phyloP scores from a whole-genome alignment of 2,113 vertebrate genomes.

The Argyrosomus japonicus region DNA sequence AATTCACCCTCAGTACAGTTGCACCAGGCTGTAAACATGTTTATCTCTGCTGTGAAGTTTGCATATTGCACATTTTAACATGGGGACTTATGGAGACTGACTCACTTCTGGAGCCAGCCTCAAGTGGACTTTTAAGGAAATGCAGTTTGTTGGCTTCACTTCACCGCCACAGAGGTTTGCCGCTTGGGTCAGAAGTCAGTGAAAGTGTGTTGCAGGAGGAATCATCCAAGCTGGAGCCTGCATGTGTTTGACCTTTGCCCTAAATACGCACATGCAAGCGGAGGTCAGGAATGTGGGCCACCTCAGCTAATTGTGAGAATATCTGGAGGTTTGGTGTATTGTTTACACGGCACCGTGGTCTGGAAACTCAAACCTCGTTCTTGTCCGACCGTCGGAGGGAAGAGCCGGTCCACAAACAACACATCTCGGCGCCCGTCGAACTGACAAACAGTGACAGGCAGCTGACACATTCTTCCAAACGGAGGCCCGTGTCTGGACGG shows the following conservation, averaged over 20 bases:
- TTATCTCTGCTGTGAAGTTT: too few species aligned
- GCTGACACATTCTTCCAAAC: conserved; percentile 74
- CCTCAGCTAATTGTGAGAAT: conserved; percentile 65
- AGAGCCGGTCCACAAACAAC: conserved; percentile 59
- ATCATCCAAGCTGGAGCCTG: conserved; percentile 13
- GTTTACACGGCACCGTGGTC: conserved; percentile 50
- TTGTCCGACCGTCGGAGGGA: neutral
- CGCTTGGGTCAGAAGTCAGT: neutral
- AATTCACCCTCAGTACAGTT: too few species aligned
- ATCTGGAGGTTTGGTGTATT: conserved; percentile 50
- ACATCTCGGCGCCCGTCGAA: conserved; percentile 28
- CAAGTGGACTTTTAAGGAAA: too few species aligned
- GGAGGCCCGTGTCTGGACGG: conserved; percentile 3
- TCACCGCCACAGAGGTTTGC: too few species aligned
- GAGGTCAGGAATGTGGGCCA: conserved; percentile 74
- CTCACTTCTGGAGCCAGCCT: too few species aligned
- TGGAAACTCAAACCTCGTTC: conserved; percentile 32
- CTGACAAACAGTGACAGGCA: conserved; percentile 71
- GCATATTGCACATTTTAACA: too few species aligned
- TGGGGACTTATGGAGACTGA: too few species aligned
- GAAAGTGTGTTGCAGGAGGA: neutral
- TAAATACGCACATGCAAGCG: conserved; percentile 45
- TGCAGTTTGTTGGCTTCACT: too few species aligned
- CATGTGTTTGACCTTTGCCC: conserved; percentile 65
- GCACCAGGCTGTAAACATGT: too few species aligned